Conservation (phyloP, 1,140 invertebrate species). For the Danaus melanippus region DNA sequence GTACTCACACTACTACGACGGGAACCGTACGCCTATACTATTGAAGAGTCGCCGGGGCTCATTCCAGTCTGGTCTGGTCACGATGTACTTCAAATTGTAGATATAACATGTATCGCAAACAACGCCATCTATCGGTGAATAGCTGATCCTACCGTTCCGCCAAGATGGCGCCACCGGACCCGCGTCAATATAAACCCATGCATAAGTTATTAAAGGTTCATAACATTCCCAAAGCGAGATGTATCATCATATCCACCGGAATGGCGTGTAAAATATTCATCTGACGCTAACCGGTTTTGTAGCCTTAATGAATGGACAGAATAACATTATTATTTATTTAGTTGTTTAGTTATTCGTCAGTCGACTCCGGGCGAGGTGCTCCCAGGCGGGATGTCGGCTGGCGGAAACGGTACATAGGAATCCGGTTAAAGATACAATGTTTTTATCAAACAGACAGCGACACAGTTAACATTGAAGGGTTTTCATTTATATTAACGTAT, state of each 20-base stretch:
- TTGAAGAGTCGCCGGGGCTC: no score
- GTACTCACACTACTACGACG: no score
- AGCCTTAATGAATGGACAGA: constrained; percentile 45
- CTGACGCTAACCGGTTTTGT: constrained; percentile 54
- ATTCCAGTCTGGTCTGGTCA: no score
- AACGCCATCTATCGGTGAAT: constrained; percentile 31
- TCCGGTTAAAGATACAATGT: no score
- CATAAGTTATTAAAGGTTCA: constrained; percentile 55
- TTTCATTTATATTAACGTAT: no score
- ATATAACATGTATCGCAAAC: constrained; percentile 4
- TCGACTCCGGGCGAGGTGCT: no score
- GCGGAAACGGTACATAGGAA: no score
- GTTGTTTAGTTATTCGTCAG: constrained; percentile 1
- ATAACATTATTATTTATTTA: constrained; percentile 19
- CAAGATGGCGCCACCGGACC: neutral
- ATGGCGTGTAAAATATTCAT: constrained; percentile 61
- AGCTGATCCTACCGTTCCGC: constrained; percentile 11
- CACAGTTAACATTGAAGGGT: no score
- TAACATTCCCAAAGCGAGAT: constrained; percentile 44
- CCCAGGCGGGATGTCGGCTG: no score
- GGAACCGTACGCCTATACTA: no score
- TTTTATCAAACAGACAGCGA: no score
- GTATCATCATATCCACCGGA: constrained; percentile 51
- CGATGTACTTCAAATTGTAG: no score
- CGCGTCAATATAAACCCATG: constrained; percentile 39